Conservation (phyloP, 2,797 vertebrate genomes). For the Harpagifer antarcticus region DNA sequence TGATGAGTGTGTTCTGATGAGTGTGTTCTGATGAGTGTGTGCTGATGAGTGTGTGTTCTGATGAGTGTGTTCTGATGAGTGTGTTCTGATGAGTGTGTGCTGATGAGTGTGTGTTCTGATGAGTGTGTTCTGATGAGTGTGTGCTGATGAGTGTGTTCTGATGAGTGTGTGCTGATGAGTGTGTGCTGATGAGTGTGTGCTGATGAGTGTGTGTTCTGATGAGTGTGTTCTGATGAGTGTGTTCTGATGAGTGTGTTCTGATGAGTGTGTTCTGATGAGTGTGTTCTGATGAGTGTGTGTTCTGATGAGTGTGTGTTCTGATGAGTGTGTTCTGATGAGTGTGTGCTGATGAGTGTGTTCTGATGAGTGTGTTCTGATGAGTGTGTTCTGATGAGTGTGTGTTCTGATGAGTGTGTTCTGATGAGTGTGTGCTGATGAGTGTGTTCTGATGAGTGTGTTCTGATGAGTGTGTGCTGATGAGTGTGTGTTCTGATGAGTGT, state of each 20-base stretch:
- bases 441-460: too few relatives aligned
- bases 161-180: constrained; percentile 6
- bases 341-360: too few relatives aligned
- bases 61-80: too few relatives aligned
- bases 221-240: too few relatives aligned
- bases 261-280: neutral
- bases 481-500: too few relatives aligned
- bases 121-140: constrained; percentile 2
- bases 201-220: constrained; percentile 19
- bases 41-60: neutral
- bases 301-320: neutral
- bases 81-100: constrained; percentile 9
- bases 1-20: neutral
- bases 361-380: neutral
- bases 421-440: constrained; percentile 27
- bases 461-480: constrained; percentile 25
- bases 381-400: too few relatives aligned
- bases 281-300: too few relatives aligned
- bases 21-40: too few relatives aligned
- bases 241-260: constrained; percentile 12
- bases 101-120: too few relatives aligned
- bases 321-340: too few relatives aligned
- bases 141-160: too few relatives aligned
- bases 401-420: constrained; percentile 12
- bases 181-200: too few relatives aligned